A percentile compares a stretch with the other conserved stretches of the same genome.
Evolutionary conservation across 2,797 vertebrate species (phyloP).

Genomic region (Leptoclinus maculatus): DNA sequence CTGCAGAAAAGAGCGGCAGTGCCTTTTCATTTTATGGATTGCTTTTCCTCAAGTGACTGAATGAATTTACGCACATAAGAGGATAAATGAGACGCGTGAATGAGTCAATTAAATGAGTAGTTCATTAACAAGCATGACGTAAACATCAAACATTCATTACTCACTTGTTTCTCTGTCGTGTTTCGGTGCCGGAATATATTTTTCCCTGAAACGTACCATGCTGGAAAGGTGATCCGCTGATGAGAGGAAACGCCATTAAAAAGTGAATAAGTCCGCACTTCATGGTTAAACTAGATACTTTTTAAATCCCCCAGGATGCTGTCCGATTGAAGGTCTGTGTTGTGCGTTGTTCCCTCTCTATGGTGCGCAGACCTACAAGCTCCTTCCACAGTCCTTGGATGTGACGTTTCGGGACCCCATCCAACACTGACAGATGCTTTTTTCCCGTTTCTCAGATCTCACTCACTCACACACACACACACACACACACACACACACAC

Average conservation of each 20-base stretch:
- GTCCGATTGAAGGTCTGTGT: slow-evolving; percentile 28
- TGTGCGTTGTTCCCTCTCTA: slow-evolving; percentile 22
- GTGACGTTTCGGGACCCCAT: slow-evolving; percentile 68
- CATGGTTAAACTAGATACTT: slow-evolving; percentile 51
- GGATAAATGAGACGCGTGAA: neutral
- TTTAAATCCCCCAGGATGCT: neutral
- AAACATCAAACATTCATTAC: slow-evolving; percentile 30
- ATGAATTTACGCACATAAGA: slow-evolving; percentile 4
- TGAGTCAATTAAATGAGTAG: too few relatives aligned
- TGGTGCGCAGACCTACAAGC: slow-evolving; percentile 15
- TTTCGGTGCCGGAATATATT: slow-evolving; percentile 67
- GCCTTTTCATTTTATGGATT: neutral
- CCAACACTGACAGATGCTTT: slow-evolving; percentile 44
- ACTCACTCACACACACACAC: neutral
- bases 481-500: neutral
- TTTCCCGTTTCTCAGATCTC: neutral
- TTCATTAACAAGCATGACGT: neutral
- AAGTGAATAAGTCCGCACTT: slow-evolving; percentile 55
- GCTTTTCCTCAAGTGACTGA: neutral
- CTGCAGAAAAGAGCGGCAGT: slow-evolving; percentile 69
- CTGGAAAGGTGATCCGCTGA: slow-evolving; percentile 76
- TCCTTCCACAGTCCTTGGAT: slow-evolving; percentile 45
- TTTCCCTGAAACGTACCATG: slow-evolving; percentile 77
- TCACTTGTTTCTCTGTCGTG: slow-evolving; percentile 83
- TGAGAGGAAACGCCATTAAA: slow-evolving; percentile 59